These are phyloP conservation scores for Geothlypis trichas DNA, from an alignment of 2,113 vertebrate species.

Conservation along the genomic window DNA sequence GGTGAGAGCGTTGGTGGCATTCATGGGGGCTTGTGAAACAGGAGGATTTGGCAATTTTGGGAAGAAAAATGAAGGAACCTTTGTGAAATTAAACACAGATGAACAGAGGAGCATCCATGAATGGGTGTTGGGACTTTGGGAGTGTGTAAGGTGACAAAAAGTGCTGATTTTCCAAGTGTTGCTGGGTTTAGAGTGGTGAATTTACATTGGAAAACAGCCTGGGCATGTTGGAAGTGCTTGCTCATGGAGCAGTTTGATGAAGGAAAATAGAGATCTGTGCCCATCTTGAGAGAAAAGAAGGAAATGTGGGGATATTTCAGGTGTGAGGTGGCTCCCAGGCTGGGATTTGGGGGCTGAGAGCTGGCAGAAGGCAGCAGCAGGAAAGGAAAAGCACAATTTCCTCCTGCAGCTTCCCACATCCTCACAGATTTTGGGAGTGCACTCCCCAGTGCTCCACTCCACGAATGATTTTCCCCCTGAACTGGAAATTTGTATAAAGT, in stretches of 20 bases:
- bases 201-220: not conserved
- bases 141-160: not conserved
- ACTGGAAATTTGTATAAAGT: not conserved
- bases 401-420: not conserved
- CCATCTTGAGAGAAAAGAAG: not conserved
- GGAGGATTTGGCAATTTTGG: not conserved
- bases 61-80: too few species aligned
- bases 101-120: not conserved
- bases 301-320: not conserved
- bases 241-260: not conserved
- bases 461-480: not conserved
- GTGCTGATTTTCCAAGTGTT: not conserved
- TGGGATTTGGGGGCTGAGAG: not conserved
- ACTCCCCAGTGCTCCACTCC: not conserved
- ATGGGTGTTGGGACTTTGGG: not conserved
- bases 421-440: not conserved
- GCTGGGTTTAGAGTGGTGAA: not conserved
- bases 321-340: not conserved
- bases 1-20: fast-evolving
- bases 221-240: not conserved
- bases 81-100: not conserved
- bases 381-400: not conserved
- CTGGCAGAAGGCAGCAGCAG: not conserved
- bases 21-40: fast-evolving
- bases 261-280: not conserved